Evolutionary conservation across 1,140 invertebrate genomes (phyloP).

Genomic region (Drosophila pandora): DNA sequence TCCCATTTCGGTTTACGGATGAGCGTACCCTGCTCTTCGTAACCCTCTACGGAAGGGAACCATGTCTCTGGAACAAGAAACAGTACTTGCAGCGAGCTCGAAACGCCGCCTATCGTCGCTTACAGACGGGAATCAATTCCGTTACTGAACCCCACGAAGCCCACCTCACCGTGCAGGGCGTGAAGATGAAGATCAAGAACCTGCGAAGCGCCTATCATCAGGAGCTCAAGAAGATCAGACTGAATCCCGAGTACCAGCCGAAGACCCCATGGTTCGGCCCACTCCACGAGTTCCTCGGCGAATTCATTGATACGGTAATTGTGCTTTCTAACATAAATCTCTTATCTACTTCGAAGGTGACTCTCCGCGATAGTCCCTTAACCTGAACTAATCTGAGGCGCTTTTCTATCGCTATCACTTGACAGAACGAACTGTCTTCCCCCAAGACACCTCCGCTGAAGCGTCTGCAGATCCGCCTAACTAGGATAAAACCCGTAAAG

Average conservation of each 20-base stretch:
- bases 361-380: neutral
- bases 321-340: neutral
- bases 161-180: constrained; percentile 33
- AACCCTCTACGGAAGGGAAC: constrained; percentile 56
- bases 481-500: constrained; percentile 44
- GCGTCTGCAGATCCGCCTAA: constrained; percentile 53
- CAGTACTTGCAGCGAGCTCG: constrained; percentile 44
- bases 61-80: constrained; percentile 60
- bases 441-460: constrained; percentile 9
- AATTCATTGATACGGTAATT: constrained; percentile 53
- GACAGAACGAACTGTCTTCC: constrained; percentile 5
- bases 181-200: constrained; percentile 68
- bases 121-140: constrained; percentile 56
- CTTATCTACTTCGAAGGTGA: neutral
- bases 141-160: constrained; percentile 19
- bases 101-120: constrained; percentile 53
- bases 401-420: neutral
- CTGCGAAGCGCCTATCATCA: constrained; percentile 54
- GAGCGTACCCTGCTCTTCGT: constrained; percentile 58
- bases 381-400: neutral
- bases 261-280: constrained; percentile 58
- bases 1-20: constrained; percentile 64
- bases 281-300: constrained; percentile 47
- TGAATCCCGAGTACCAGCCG: constrained; percentile 44
- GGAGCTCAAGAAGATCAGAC: constrained; percentile 60